Base-by-base conservation (phyloP, 2,888 invertebrate genomes). In the Aphrophora alni region DNA sequence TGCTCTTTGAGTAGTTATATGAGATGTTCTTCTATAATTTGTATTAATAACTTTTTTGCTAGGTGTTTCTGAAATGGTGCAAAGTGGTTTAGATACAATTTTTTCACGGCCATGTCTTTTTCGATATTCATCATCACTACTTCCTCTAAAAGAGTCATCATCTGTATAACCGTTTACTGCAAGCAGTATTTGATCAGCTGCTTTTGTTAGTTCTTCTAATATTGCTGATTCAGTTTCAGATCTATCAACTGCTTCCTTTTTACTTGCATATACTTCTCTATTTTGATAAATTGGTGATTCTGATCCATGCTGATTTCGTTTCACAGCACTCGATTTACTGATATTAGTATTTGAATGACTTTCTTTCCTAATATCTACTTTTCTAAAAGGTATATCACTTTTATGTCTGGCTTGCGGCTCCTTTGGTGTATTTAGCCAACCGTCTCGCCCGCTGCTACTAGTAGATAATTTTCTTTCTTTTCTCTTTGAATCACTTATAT, bases 131-230 rank as follows among this genome's bases (percentile, higher is more conserved):
- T 87, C 88, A n/a, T 87, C 87, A 75, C 81, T 81, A 24, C 75
- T 77, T 8, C 59, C 77, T 75, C 85, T 85, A 80, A 84, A 85
- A 33, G 86, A 86, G 38, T 89, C 88, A 81, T 91, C 91, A 84
- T 91, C 90, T 17, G 90, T 89, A 84, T 89, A 90, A 44, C 89
- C 89, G 80, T 89, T 89, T 25, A 91, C 90, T 27, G 91, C 90
- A 88, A 90, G 86, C 84, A 92, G 86, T 83, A 91, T 91, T 87
- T 91, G 90, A 88, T 92, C 91, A 80, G 92, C 92, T 75, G 90
- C 91, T 85, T 89, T 89, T 17, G 91, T 91, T 85, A 92, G 88
- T 86, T 92, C 91, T 84, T 90, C 91, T 80, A 92, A 86, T 83
- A 91, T 91, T 17, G 82, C 77, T 0, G 84, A 82, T 44, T 83